These are phyloP conservation scores for Phortica variegata DNA, from an alignment of 1,140 invertebrate genomes.

Conservation along the genomic window DNA sequence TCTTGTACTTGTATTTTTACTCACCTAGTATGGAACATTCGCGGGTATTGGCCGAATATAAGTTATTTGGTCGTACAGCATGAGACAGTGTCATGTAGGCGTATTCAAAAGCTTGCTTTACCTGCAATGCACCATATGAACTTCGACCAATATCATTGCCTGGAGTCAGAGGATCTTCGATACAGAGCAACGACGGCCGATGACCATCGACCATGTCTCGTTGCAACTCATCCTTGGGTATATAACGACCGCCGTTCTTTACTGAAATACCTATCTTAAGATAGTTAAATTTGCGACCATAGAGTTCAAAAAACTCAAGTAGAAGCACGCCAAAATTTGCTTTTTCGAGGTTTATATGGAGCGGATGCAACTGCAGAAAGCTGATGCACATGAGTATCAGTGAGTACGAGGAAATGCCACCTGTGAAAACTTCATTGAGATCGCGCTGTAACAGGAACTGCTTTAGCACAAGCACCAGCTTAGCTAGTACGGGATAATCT, in stretches of 20 bases:
- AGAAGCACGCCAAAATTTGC: conserved; percentile 91
- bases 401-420: conserved; percentile 98
- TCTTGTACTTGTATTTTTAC: conserved; percentile 12
- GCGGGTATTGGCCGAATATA: conserved; percentile 61
- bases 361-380: conserved; percentile 80
- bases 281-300: conserved; percentile 96
- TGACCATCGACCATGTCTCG: conserved; percentile 91
- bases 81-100: conserved; percentile 84
- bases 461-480: conserved; percentile 95
- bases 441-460: conserved; percentile 96
- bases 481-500: conserved; percentile 83
- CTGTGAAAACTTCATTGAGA: conserved; percentile 97
- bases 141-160: conserved; percentile 96
- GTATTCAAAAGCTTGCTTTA: conserved; percentile 94
- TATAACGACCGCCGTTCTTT: conserved; percentile 90
- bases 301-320: conserved; percentile 97
- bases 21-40: conserved; percentile 50
- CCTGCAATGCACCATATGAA: conserved; percentile 87
- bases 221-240: conserved; percentile 92
- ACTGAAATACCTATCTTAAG: conserved; percentile 92
- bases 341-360: conserved; percentile 63
- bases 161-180: conserved; percentile 95
- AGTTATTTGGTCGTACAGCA: conserved; percentile 71
- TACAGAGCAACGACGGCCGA: conserved; percentile 89
- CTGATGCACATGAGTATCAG: conserved; percentile 98